Percentiles rank a stretch among this genome's conserved stretches.
Evolutionary conservation across 2,888 invertebrate species (phyloP).

Genomic region (Xylophagus ater): DNA sequence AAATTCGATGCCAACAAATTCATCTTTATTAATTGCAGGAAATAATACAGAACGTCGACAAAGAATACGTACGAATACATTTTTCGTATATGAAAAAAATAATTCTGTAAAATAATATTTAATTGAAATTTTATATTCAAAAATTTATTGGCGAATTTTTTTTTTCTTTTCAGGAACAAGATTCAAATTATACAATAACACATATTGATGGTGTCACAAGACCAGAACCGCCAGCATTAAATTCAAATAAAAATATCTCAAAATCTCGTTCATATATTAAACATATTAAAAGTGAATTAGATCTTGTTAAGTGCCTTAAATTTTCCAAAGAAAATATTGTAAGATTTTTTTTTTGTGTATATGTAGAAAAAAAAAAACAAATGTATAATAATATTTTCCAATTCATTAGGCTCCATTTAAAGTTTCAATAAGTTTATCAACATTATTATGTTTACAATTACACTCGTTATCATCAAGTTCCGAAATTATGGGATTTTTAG

Average conservation of each 20-base stretch:
- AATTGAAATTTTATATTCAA: not conserved
- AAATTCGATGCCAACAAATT: slow-evolving; percentile 2
- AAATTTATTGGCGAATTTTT: not conserved
- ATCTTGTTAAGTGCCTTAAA: slow-evolving; percentile 20
- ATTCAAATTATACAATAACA: slow-evolving; percentile 18
- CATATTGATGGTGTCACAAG: slow-evolving; percentile 13
- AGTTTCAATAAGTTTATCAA: slow-evolving; percentile 47
- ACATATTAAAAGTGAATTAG: slow-evolving; percentile 16
- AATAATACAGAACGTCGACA: slow-evolving; percentile 10
- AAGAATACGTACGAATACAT: slow-evolving; percentile 7
- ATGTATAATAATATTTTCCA: no score
- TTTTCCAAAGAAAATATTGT: slow-evolving; percentile 18
- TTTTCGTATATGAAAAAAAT: not conserved
- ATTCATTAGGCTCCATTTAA: slow-evolving; percentile 52
- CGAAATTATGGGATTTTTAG: slow-evolving; percentile 66
- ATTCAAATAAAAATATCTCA: slow-evolving; percentile 1
- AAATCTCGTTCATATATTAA: slow-evolving; percentile 7
- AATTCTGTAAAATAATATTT: not conserved
- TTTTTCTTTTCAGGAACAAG: slow-evolving; percentile 5
- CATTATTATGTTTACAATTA: slow-evolving; percentile 54
- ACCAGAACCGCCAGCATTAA: slow-evolving; percentile 5
- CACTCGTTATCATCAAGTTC: slow-evolving; percentile 58
- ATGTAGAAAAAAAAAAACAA: no score
- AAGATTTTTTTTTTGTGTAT: slow-evolving; percentile 1
- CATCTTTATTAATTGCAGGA: not conserved